Evolutionary conservation across 2,797 vertebrate genomes (phyloP), one percentile per base, ranked within the genome.

Genomic region (Acrocephalus scirpaceus): DNA sequence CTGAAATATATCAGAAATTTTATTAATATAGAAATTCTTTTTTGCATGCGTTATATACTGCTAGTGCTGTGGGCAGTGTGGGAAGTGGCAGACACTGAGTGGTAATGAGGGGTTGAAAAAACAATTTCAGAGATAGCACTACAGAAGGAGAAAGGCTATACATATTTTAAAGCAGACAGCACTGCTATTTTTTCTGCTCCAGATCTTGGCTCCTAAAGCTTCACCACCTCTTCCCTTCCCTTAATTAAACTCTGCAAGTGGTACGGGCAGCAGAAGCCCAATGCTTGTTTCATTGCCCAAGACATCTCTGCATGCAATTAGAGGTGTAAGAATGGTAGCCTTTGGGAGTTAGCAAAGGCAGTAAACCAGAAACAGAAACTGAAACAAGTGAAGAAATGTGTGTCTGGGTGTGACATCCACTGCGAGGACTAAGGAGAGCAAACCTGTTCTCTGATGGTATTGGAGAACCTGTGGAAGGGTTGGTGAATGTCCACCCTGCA

Each of bases 81-180:
- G 93, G 96, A 92, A 88, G 92, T 89, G 93, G 51, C 92, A 95
- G 96, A 94, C 90, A 2, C 51, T 38, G 47, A 81, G 53, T 76
- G 73, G 22, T 80, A 51, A 61, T 10, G 51, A 88, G 25, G 23
- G 51, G n/a, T 34, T 10, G 14, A 88, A 92, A 34, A 26, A 90
- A 75, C 62, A 69, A 73, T 94, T 93, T 95, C 54, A 58, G 79
- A 71, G 61, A 16, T 57, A 40, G 30, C 32, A 84, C 62, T 86
- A 10, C 62, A 78, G 93, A 58, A 91, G 62, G 74, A 81, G 66
- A 66, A 61, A 50, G 7, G 36, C 67, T 86, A 11, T 42, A 16
- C 7, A 5, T 38, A 62, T 62, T 83, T 83, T 62, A 84, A 83
- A 86, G 70, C 76, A 95, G 70, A 23, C 30, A 78, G 47, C 10